A percentile compares a stretch with the other conserved stretches of the same genome.
phyloP scores from a whole-genome alignment of 92 coral and sea anemone genomes.

The Bergia puertoricense region DNA sequence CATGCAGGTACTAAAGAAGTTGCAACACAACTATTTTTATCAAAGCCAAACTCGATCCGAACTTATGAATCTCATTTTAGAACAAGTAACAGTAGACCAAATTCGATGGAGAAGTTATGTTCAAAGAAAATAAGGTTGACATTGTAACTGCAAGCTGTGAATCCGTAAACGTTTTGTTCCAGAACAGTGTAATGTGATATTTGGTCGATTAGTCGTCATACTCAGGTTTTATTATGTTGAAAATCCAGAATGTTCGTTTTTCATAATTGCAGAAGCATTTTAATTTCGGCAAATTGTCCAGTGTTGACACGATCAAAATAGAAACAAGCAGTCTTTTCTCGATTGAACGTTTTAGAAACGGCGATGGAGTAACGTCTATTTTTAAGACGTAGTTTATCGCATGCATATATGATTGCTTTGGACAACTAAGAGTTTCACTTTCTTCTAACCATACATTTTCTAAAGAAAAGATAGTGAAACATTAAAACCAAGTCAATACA shows the following conservation, averaged over 20 bases:
- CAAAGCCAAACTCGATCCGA: not conserved
- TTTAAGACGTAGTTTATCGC: not conserved
- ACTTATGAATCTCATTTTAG: not conserved
- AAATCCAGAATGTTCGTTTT: not conserved
- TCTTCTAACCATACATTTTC: not conserved
- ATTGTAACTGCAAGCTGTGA: not conserved
- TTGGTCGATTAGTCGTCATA: no score
- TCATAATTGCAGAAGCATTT: not conserved
- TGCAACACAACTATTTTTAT: not conserved
- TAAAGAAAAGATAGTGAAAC: no score
- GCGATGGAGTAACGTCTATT: no score
- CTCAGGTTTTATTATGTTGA: not conserved
- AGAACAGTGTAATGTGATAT: not conserved
- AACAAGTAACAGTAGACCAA: not conserved
- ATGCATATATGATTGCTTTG: not conserved
- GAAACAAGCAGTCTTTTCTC: no score
- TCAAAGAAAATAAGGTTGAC: not conserved
- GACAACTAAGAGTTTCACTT: not conserved
- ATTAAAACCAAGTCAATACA: no score
- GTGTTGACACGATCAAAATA: no score
- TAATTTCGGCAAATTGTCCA: no score
- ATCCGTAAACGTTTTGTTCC: not conserved
- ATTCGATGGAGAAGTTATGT: not conserved
- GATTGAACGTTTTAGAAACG: no score
- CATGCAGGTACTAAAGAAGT: not conserved